These are phyloP conservation scores for Tichodroma muraria DNA, from an alignment of 2,113 vertebrate genomes.

Conservation along the genomic window DNA sequence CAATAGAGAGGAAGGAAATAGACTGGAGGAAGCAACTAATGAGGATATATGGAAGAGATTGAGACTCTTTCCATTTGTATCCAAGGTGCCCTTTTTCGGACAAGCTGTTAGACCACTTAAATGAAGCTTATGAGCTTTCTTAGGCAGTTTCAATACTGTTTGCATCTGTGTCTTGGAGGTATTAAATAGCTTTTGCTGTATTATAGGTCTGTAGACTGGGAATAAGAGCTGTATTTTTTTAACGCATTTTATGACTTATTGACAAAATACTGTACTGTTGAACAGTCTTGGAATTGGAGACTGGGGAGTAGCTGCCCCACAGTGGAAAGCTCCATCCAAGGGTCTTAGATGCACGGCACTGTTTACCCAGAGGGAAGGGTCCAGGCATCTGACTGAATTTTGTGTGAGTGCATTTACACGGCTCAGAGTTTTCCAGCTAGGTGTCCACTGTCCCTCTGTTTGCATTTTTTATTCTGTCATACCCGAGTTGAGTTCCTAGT, in stretches of 20 bases:
- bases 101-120: neutral
- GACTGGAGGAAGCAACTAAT: slow-evolving; percentile 7
- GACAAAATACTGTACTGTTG: neutral
- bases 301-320: neutral
- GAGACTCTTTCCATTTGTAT: neutral
- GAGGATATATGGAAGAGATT: neutral
- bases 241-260: neutral
- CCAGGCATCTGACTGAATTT: neutral
- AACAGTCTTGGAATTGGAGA: neutral
- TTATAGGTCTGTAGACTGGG: neutral
- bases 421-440: neutral
- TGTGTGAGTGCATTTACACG: neutral
- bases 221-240: neutral
- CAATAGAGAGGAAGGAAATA: neutral
- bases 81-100: neutral
- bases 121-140: neutral
- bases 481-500: neutral
- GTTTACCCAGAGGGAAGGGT: neutral
- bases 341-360: neutral
- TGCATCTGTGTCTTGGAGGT: neutral
- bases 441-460: neutral
- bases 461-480: neutral
- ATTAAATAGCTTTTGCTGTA: neutral
- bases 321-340: neutral
- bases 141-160: neutral